A percentile compares a stretch with the other conserved stretches of the same genome.
phyloP scores from a whole-genome alignment of 2,888 invertebrate species.

The Macrostomum cliftonense region DNA sequence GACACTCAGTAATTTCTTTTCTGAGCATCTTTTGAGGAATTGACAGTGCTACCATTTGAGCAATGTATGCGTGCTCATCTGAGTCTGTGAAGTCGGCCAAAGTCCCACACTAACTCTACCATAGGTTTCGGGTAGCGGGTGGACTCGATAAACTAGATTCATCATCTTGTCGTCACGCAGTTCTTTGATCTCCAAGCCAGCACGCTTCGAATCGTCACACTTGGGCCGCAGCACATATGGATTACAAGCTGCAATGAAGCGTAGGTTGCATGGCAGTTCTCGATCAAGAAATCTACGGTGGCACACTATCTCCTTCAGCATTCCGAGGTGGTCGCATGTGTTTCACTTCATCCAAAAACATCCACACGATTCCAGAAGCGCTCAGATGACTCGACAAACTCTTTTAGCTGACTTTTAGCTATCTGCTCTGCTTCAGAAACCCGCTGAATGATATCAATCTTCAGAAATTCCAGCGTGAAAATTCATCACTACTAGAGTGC shows the following conservation, averaged over 20 bases:
- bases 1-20: no score
- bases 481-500: conserved; percentile 14
- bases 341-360: conserved; percentile 22
- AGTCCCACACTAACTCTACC: conserved; percentile 21
- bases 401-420: conserved; percentile 7
- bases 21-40: no score
- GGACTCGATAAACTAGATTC: conserved; percentile 17
- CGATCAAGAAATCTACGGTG: conserved; percentile 14
- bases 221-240: conserved; percentile 17
- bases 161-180: conserved; percentile 16
- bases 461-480: conserved; percentile 19
- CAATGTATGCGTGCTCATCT: conserved; percentile 17
- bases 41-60: conserved; percentile 10
- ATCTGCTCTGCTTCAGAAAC: conserved; percentile 9
- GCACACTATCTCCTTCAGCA: conserved; percentile 17
- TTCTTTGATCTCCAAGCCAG: conserved; percentile 17
- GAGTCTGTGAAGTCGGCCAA: conserved; percentile 16
- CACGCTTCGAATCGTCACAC: conserved; percentile 13
- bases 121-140: conserved; percentile 19
- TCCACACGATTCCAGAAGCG: conserved; percentile 12
- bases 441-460: conserved; percentile 9
- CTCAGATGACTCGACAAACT: neutral
- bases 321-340: conserved; percentile 17
- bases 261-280: conserved; percentile 16
- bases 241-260: conserved; percentile 20